Evolutionary conservation across 2,888 invertebrate species (phyloP).

Genomic region (Nematopogon swammerdamellus): DNA sequence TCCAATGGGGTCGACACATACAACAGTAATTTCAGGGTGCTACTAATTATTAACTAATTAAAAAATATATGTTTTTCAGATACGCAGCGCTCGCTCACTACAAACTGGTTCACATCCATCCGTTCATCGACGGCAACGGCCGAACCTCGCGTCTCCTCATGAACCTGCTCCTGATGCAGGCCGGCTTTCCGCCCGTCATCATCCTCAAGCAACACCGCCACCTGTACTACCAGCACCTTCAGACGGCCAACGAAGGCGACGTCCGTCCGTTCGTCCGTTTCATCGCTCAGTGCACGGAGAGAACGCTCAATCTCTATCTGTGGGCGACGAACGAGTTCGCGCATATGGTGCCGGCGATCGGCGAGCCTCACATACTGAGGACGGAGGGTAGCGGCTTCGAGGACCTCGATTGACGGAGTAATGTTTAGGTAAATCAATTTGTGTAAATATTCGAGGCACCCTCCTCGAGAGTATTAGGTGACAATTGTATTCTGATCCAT

Average conservation of each 20-base stretch:
- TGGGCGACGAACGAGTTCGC: conserved; percentile 77
- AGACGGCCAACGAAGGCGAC: conserved; percentile 92
- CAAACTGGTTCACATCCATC: conserved; percentile 95
- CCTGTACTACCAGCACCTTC: conserved; percentile 84
- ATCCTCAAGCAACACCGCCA: conserved; percentile 84
- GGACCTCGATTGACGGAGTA: conserved; percentile 2
- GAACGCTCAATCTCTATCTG: conserved; percentile 82
- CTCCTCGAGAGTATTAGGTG: no score
- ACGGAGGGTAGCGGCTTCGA: conserved; percentile 15
- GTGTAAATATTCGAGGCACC: no score
- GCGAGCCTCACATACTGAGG: conserved; percentile 39
- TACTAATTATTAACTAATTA: no score
- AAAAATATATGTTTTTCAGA: conserved; percentile 33
- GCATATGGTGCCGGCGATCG: conserved; percentile 65
- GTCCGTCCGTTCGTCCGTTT: conserved; percentile 94
- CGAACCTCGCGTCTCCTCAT: conserved; percentile 92
- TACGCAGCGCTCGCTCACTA: conserved; percentile 96
- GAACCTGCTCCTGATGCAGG: conserved; percentile 94
- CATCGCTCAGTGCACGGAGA: conserved; percentile 89
- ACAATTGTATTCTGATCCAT: no score
- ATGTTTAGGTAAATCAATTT: no score
- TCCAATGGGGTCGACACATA: no score
- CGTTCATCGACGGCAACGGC: conserved; percentile 96
- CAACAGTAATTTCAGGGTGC: no score
- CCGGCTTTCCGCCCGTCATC: conserved; percentile 94